Percentiles rank a stretch among this genome's conserved stretches.
Evolutionary conservation across 2,888 invertebrate genomes (phyloP).

Genomic region (Ornithoptera priamus): DNA sequence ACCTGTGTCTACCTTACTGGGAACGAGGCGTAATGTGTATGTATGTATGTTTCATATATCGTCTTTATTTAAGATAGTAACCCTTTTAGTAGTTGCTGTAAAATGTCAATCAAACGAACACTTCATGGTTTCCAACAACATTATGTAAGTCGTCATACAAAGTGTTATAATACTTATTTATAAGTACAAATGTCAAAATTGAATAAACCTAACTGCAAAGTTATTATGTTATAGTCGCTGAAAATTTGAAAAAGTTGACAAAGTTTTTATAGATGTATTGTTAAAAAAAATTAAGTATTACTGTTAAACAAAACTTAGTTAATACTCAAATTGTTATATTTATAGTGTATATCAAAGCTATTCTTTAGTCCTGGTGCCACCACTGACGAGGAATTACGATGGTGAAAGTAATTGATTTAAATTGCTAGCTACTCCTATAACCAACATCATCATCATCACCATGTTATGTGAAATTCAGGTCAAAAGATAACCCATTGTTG

Average conservation of each 20-base stretch:
- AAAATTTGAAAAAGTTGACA: conserved; percentile 53
- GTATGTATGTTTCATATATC: too few relatives aligned
- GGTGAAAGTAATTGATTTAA: too few relatives aligned
- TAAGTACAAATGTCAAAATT: conserved; percentile 37
- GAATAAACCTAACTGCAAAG: background rate
- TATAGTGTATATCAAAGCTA: background rate
- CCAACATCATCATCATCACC: too few relatives aligned
- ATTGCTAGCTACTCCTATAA: too few relatives aligned
- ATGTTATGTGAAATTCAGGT: too few relatives aligned
- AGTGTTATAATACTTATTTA: conserved; percentile 25
- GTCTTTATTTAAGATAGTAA: conserved; percentile 43
- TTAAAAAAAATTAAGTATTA: conserved; percentile 47
- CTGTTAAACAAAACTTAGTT: conserved; percentile 39
- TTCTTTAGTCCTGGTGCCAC: too few relatives aligned
- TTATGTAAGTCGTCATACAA: conserved; percentile 13
- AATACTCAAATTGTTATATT: conserved; percentile 50
- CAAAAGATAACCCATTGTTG: too few relatives aligned
- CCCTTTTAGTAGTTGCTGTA: conserved; percentile 52
- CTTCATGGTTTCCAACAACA: conserved; percentile 39
- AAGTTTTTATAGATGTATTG: conserved; percentile 54
- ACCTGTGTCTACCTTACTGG: too few relatives aligned
- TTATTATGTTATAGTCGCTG: conserved; percentile 14
- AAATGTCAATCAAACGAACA: conserved; percentile 65
- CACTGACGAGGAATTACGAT: too few relatives aligned
- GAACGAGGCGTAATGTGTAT: too few relatives aligned